Conservation (phyloP, 1,140 invertebrate genomes). For the Himalopsyche phryganea region DNA sequence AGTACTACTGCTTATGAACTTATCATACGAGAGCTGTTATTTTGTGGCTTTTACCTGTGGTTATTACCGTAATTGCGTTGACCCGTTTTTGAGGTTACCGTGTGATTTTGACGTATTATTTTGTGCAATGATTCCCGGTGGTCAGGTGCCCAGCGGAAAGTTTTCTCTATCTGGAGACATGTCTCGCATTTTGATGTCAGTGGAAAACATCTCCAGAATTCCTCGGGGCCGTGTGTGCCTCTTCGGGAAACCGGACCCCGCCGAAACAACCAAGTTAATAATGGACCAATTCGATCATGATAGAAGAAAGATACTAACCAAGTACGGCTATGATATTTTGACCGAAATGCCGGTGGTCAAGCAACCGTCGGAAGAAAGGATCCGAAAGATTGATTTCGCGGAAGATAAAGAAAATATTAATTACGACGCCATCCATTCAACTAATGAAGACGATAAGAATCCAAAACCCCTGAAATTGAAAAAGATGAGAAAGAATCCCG, state of each 20-base stretch:
- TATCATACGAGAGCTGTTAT: too few species aligned
- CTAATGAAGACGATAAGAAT: not conserved
- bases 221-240: slow-evolving; percentile 23
- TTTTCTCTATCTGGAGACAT: slow-evolving; percentile 10
- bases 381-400: not conserved
- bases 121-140: slow-evolving; percentile 18
- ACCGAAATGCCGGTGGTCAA: slow-evolving; percentile 2
- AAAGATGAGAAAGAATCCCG: slow-evolving; percentile 4
- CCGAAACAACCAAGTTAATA: slow-evolving; percentile 6
- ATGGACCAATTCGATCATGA: slow-evolving; percentile 22
- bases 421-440: not conserved
- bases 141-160: slow-evolving; percentile 11
- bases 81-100: too few species aligned
- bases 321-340: slow-evolving; percentile 30
- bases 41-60: too few species aligned
- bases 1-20: too few species aligned
- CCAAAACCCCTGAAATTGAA: not conserved
- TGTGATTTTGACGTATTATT: too few species aligned
- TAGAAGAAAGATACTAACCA: slow-evolving; percentile 22
- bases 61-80: too few species aligned
- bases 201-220: slow-evolving; percentile 18
- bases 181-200: slow-evolving; percentile 13
- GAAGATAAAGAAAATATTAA: slow-evolving; percentile 25
- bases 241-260: slow-evolving; percentile 25
- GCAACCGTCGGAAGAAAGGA: not conserved